Evolutionary conservation across 2,113 vertebrate genomes (phyloP).

Genomic region (Merops nubicus): DNA sequence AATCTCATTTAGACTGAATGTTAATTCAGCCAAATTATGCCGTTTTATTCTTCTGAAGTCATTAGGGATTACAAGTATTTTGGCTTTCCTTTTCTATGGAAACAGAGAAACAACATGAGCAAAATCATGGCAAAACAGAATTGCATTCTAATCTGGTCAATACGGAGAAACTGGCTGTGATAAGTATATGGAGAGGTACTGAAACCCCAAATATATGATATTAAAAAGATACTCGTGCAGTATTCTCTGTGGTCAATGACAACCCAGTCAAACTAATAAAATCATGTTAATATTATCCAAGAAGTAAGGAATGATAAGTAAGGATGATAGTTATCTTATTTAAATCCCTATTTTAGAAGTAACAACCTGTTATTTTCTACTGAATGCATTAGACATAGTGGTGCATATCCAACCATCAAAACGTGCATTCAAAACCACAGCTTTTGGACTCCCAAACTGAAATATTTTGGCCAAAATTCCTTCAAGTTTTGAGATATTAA

Average conservation of each 20-base stretch:
- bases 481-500: not conserved
- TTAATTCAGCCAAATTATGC: slow-evolving; percentile 29
- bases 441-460: not conserved
- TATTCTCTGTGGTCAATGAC: not conserved
- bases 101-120: not conserved
- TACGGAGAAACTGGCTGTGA: not conserved
- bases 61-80: slow-evolving; percentile 11
- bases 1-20: slow-evolving; percentile 13
- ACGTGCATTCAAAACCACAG: not conserved
- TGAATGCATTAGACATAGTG: not conserved
- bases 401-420: not conserved
- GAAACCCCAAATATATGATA: not conserved
- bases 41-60: slow-evolving; percentile 1
- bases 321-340: not conserved
- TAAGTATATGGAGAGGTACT: not conserved
- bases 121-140: slow-evolving; percentile 28
- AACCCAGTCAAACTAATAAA: not conserved
- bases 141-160: not conserved
- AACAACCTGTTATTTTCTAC: not conserved
- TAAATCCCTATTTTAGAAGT: not conserved
- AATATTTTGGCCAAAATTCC: not conserved
- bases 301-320: not conserved
- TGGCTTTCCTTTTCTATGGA: not conserved
- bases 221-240: not conserved
- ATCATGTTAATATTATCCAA: not conserved